phyloP scores from a whole-genome alignment of 2,888 invertebrate species.

The Cataglyphis albicans region DNA sequence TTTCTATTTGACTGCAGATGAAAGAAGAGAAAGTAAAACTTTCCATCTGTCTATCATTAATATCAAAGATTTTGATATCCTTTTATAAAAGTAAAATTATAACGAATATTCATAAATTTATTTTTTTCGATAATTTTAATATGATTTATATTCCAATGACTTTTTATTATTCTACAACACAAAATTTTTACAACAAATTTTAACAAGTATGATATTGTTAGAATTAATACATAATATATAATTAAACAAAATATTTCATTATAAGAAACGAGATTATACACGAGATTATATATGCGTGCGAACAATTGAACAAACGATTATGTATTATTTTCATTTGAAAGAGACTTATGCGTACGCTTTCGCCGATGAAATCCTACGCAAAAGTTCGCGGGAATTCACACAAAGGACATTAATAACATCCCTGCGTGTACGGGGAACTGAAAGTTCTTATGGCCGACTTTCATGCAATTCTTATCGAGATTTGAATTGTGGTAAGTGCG shows the following conservation, averaged over 20 bases:
- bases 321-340: not conserved
- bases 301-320: not conserved
- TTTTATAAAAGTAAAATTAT: not conserved
- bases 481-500: constrained; percentile 61
- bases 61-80: not conserved
- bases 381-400: not conserved
- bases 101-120: not conserved
- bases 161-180: not conserved
- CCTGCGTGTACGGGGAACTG: constrained; percentile 33
- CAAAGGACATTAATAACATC: constrained; percentile 31
- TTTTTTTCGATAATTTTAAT: not conserved
- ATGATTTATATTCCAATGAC: not conserved
- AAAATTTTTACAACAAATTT: not conserved
- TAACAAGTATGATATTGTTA: not conserved
- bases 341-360: not conserved
- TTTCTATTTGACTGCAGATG: not conserved
- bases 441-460: constrained; percentile 30
- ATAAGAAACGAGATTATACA: not conserved
- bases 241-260: constrained; percentile 2
- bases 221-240: not conserved
- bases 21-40: not conserved
- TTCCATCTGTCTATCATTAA: not conserved
- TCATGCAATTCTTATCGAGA: constrained; percentile 43
- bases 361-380: not conserved
- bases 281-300: not conserved